phyloP scores from a whole-genome alignment of 1,140 invertebrate species.

The Maniola jurtina region DNA sequence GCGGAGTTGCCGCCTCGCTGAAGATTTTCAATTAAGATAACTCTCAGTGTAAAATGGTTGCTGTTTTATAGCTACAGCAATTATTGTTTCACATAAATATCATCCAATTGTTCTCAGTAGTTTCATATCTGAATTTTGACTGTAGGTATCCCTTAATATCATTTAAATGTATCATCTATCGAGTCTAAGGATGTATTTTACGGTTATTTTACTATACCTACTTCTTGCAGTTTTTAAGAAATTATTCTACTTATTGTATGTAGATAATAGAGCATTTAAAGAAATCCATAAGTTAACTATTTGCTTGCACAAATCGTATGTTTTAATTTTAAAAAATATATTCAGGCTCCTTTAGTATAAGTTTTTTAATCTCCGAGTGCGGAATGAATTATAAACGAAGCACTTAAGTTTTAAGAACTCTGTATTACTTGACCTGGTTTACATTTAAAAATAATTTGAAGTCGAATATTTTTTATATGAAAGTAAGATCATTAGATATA shows the following conservation, averaged over 20 bases:
- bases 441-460: not conserved
- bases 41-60: constrained; percentile 22
- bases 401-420: constrained; percentile 10
- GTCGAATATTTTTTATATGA: not conserved
- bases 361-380: constrained; percentile 8
- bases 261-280: too few species aligned
- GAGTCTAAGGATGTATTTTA: too few species aligned
- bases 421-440: constrained; percentile 8
- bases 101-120: constrained; percentile 7
- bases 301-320: not conserved
- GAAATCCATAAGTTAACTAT: too few species aligned
- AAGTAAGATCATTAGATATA: not conserved
- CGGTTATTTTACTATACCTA: too few species aligned
- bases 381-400: constrained; percentile 4
- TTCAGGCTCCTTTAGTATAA: not conserved
- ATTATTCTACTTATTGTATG: too few species aligned
- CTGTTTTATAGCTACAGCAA: constrained; percentile 21
- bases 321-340: constrained; percentile 4
- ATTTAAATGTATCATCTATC: too few species aligned
- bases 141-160: not conserved
- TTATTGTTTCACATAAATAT: constrained; percentile 24
- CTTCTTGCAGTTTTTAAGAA: too few species aligned
- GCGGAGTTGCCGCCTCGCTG: constrained; percentile 19
- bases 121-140: not conserved
- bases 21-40: constrained; percentile 34